phyloP scores from a whole-genome alignment of 2,797 vertebrate genomes.

The Xiphophorus birchmanni region DNA sequence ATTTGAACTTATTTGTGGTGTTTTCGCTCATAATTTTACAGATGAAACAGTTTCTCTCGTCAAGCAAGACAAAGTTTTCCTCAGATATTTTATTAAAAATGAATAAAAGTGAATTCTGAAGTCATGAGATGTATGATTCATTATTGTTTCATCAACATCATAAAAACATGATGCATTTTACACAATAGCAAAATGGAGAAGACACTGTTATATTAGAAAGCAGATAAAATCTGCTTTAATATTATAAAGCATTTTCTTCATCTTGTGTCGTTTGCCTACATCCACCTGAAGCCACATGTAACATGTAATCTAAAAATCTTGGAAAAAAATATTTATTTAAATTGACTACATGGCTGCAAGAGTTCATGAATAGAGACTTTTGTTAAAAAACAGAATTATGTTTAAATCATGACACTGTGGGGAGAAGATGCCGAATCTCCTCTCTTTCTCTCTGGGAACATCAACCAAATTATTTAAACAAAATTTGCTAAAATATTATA shows the following conservation, averaged over 20 bases:
- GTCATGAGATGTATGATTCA: conserved; percentile 9
- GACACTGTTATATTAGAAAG: background rate
- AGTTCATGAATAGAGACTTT: background rate
- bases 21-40: background rate
- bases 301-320: background rate
- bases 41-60: conserved; percentile 1
- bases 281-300: background rate
- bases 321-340: background rate
- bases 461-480: background rate
- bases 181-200: background rate
- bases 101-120: conserved; percentile 32
- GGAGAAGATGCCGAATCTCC: background rate
- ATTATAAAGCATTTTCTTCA: background rate
- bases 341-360: background rate
- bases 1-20: conserved; percentile 76
- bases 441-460: background rate
- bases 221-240: background rate
- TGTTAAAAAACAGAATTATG: background rate
- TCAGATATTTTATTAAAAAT: background rate
- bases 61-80: conserved; percentile 8
- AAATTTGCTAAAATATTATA: background rate
- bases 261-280: background rate
- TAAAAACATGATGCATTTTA: background rate
- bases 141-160: background rate
- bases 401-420: background rate